A percentile compares a stretch with the other conserved stretches of the same genome.
Conservation (phyloP, 2,888 invertebrate species). For the Sinohyriopsis cumingii region DNA sequence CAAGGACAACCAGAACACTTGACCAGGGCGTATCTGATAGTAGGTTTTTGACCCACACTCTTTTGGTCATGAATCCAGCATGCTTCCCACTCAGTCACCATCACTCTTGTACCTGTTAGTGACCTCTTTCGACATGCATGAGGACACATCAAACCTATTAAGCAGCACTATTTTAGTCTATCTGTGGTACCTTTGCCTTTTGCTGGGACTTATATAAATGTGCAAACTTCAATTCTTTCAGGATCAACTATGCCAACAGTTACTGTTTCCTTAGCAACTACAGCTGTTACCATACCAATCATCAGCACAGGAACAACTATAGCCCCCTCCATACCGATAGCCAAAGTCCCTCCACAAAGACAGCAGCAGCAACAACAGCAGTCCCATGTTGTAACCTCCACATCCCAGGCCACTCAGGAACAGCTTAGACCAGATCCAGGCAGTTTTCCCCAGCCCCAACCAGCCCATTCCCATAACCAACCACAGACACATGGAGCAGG, state of each 20-base stretch:
- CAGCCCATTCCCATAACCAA: slow-evolving; percentile 25
- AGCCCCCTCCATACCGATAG: slow-evolving; percentile 51
- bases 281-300: slow-evolving; percentile 36
- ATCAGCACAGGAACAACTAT: slow-evolving; percentile 38
- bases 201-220: too few species aligned
- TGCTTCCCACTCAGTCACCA: too few species aligned
- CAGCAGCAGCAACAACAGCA: slow-evolving; percentile 38
- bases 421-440: slow-evolving; percentile 16
- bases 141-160: too few species aligned
- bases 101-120: too few species aligned
- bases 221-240: too few species aligned
- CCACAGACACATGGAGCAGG: slow-evolving; percentile 18
- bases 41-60: too few species aligned
- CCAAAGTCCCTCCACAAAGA: slow-evolving; percentile 61
- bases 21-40: too few species aligned
- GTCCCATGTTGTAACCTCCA: slow-evolving; percentile 16
- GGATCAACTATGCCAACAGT: slow-evolving; percentile 22
- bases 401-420: slow-evolving; percentile 15
- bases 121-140: too few species aligned
- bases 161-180: too few species aligned
- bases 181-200: too few species aligned
- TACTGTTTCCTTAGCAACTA: slow-evolving; percentile 32
- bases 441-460: slow-evolving; percentile 35
- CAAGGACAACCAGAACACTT: too few species aligned
- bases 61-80: too few species aligned